A percentile compares a stretch with the other conserved stretches of the same genome.
These are phyloP conservation scores for Oncorhynchus masou DNA, from an alignment of 2,113 vertebrate species.

Conservation along the genomic window DNA sequence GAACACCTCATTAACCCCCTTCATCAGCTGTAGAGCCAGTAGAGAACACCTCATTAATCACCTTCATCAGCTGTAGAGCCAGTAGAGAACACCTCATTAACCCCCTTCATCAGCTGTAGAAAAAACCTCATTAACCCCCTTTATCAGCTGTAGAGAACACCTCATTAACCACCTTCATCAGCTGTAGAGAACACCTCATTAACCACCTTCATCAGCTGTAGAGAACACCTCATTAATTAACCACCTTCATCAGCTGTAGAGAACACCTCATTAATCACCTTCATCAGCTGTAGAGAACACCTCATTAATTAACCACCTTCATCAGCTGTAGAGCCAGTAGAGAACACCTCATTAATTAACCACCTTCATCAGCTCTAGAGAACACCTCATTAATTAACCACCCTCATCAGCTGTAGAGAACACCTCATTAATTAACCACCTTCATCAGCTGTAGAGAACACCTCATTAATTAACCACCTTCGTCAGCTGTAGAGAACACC, in stretches of 20 bases:
- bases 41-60: too few species aligned
- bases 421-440: constrained; percentile 92
- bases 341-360: too few species aligned
- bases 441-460: constrained; percentile 86
- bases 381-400: too few species aligned
- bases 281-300: not conserved
- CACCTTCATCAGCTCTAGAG: too few species aligned
- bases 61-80: too few species aligned
- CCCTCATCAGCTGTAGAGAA: constrained; percentile 38
- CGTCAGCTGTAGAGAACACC: too few species aligned
- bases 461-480: too few species aligned
- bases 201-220: constrained; percentile 94
- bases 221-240: not conserved
- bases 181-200: constrained; percentile 82
- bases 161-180: constrained; percentile 92
- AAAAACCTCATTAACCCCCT: too few species aligned
- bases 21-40: constrained; percentile 83
- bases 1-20: constrained; percentile 95
- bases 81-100: too few species aligned
- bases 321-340: too few species aligned
- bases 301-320: too few species aligned
- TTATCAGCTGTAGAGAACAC: constrained; percentile 66
- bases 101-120: too few species aligned
- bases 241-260: not conserved
- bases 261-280: not conserved